Base-by-base conservation (phyloP, 1,140 invertebrate genomes). In the Rhynchophorus ferrugineus region DNA sequence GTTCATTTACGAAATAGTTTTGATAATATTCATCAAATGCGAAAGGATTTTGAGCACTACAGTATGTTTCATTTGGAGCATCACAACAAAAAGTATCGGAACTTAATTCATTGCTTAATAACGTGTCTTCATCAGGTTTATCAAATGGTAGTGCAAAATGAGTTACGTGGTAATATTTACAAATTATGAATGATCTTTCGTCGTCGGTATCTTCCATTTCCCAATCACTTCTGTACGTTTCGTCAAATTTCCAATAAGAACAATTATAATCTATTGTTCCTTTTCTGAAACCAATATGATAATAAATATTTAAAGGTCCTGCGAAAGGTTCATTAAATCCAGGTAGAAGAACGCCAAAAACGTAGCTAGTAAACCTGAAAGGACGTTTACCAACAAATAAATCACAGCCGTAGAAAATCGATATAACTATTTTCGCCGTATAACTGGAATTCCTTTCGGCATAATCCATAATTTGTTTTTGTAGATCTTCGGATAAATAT, bases 241-340 rank as follows among this genome's bases (percentile, higher is more conserved):
- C 9, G 21, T 44, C 22, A 37, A 49, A 56, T 41, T 44, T 33
- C 57, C 57, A 59, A 18, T 52, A 55, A 1, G 57, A 59, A 24
- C 57, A 58, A 24, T 51, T 57, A n/a, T 37, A 38, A 0, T 35
- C 13, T 9, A 41, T 3, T 18, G 34, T 2, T 20, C 29, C 1
- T 14, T 17, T 14, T 19, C 44, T 16, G 5, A 16, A 6, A 14
- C 41, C 22, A 8, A 16, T 21, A 29, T 34, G 39, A 35, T 47
- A 47, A 20, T 51, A 43, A 29, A 56, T 51, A 8, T 24, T 21
- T 13, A 56, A 19, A 13, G 44, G 48, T 21, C 49, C 54, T 29
- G 14, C 9, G 17, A 51, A 51, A n/a, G 3, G 2, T 36, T 45
- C 43, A 24, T 13, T 3, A 34, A 56, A 51, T 7, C 18, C 37